These are phyloP conservation scores for Ailuropoda melanoleuca DNA, from an alignment of 2,113 vertebrate genomes.

Conservation along the genomic window DNA sequence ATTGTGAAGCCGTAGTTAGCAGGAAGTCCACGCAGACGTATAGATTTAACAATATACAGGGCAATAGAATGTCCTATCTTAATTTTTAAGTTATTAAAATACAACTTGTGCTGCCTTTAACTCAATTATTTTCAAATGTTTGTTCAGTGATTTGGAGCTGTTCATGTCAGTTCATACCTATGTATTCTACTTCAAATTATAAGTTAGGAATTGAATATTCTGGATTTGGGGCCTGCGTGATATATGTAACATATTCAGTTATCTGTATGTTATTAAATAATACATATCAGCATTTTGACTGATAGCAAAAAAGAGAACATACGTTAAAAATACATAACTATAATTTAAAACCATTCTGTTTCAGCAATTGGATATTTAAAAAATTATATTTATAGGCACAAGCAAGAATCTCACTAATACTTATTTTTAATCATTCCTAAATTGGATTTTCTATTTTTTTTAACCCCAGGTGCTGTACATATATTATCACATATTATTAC, in stretches of 20 bases:
- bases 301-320: background rate
- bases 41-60: background rate
- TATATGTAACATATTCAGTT: background rate
- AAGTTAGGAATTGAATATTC: background rate
- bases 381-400: background rate
- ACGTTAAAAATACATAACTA: background rate
- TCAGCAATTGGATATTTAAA: background rate
- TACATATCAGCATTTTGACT: background rate
- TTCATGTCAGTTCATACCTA: background rate
- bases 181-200: background rate
- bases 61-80: background rate
- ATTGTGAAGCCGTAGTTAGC: background rate
- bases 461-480: background rate
- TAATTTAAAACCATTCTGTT: background rate
- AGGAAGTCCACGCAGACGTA: background rate
- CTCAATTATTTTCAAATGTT: background rate
- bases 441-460: conserved; percentile 1
- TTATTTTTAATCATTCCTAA: conserved; percentile 32
- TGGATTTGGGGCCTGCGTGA: background rate
- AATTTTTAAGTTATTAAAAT: conserved; percentile 20
- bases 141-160: background rate
- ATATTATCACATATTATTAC: background rate
- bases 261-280: background rate
- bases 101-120: background rate
- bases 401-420: background rate